A percentile compares a stretch with the other conserved stretches of the same genome.
phyloP scores from a whole-genome alignment of 2,888 invertebrate species.

The Podotricha telesiphe region DNA sequence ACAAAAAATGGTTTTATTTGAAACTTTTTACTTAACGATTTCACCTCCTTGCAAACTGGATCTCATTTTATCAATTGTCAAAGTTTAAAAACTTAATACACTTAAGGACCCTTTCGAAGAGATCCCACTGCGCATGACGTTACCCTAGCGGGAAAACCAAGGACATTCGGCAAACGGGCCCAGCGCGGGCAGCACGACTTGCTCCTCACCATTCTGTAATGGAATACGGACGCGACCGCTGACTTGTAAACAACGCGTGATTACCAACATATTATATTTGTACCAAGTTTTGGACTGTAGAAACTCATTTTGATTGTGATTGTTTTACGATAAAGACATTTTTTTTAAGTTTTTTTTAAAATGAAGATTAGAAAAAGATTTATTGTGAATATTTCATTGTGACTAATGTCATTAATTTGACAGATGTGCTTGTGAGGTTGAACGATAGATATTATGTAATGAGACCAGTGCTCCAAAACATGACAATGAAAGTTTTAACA shows the following conservation, averaged over 20 bases:
- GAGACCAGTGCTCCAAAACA: constrained; percentile 47
- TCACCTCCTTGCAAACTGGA: constrained; percentile 67
- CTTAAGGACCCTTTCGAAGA: constrained; percentile 76
- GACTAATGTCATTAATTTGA: constrained; percentile 40
- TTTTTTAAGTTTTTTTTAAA: constrained; percentile 10
- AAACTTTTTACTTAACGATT: constrained; percentile 75
- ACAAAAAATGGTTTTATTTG: constrained; percentile 49
- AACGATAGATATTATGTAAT: constrained; percentile 53
- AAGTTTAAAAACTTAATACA: constrained; percentile 83
- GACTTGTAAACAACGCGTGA: constrained; percentile 59
- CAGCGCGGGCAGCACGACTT: constrained; percentile 57
- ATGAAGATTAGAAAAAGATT: constrained; percentile 41
- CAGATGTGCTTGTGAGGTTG: constrained; percentile 49
- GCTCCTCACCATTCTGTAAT: constrained; percentile 57
- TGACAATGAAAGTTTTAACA: constrained; percentile 69
- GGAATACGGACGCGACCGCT: constrained; percentile 65
- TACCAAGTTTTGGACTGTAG: constrained; percentile 14
- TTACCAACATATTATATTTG: constrained; percentile 31
- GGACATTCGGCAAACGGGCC: constrained; percentile 69
- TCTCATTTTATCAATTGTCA: constrained; percentile 80
- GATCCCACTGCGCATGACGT: constrained; percentile 76
- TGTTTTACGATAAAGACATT: neutral
- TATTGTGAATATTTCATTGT: constrained; percentile 36
- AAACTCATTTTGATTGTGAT: neutral
- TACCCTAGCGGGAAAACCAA: constrained; percentile 76